Base-by-base conservation (phyloP, 2,888 invertebrate genomes). In the Cerastis rubricosa region DNA sequence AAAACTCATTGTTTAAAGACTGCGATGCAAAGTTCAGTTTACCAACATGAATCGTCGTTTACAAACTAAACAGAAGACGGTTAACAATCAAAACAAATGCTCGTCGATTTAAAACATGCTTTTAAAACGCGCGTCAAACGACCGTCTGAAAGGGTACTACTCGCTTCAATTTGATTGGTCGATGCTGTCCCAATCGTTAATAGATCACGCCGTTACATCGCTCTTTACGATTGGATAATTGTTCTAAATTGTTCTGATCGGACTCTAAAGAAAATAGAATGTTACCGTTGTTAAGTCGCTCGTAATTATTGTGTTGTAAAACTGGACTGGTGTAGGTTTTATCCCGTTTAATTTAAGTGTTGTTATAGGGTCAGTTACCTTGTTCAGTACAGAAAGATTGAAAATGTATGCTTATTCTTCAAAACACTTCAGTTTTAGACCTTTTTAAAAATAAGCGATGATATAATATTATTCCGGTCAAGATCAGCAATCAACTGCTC, bases 141-240 rank as follows among this genome's bases (percentile, higher is more conserved):
- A 2, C 14, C 19, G 47, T 82, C 67, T 84, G 67, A 64, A 65
- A 54, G 25, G 76, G 49, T 65, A 66, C 40, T 69, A 66, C 57
- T 63, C 43, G 72, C 57, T 67, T 57, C 81, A 83, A 74, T 77
- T 73, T 76, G 83, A 84, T 83, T 71, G 79, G 75, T 73, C 11
- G 76, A 76, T 63, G 43, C 40, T 72, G 78, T 82, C 70, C 67
- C 78, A 72, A 82, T 83, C 47, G 74, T 61, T 81, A 75, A 83
- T 78, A 85, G 86, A 85, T 86, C 71, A 71, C 76, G 54, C 75
- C 47, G 66, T 72, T 67, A 70, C 76, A 68, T 57, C 57, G 64
- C 71, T 54, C 54, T 74, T 76, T 64, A 76, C 74, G 81, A 86
- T 87, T 87, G 84, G 79, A 74, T 85, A 86, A 86, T 85, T 87